Percentiles rank a stretch among this genome's conserved stretches.
Evolutionary conservation across 2,888 invertebrate species (phyloP).

Genomic region (Hylaea fasciaria): DNA sequence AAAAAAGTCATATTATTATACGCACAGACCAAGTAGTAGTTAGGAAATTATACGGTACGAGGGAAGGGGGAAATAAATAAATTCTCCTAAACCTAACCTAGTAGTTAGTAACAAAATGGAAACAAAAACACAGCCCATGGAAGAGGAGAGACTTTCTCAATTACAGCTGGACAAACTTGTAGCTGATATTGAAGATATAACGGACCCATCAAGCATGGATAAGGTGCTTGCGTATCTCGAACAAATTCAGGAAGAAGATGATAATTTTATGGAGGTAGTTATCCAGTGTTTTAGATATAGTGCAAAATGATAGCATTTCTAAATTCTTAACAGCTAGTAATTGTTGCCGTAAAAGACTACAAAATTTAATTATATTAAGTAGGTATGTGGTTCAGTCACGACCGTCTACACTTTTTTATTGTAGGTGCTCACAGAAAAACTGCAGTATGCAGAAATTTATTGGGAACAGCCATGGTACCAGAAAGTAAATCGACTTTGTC

Average conservation of each 20-base stretch:
- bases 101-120: conserved; percentile 1
- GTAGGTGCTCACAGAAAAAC: conserved; percentile 57
- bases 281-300: no score
- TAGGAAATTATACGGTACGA: no score
- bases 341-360: no score
- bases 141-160: conserved; percentile 1
- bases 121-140: not conserved
- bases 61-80: no score
- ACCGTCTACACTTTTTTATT: no score
- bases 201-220: conserved; percentile 64
- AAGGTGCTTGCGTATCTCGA: conserved; percentile 57
- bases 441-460: conserved; percentile 51
- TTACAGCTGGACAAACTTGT: conserved; percentile 42
- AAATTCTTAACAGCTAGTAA: no score
- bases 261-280: conserved; percentile 66
- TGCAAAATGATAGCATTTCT: no score
- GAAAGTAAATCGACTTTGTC: not conserved
- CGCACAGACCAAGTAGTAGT: no score
- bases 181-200: conserved; percentile 52
- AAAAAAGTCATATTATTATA: no score
- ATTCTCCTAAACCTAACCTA: no score
- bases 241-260: conserved; percentile 59
- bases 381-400: no score
- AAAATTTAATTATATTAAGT: no score
- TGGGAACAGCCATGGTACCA: conserved; percentile 78